Evolutionary conservation across 2,888 invertebrate genomes (phyloP), one percentile per base, ranked within the genome.

Genomic region (Galeopsomyia nigrocyanea): DNA sequence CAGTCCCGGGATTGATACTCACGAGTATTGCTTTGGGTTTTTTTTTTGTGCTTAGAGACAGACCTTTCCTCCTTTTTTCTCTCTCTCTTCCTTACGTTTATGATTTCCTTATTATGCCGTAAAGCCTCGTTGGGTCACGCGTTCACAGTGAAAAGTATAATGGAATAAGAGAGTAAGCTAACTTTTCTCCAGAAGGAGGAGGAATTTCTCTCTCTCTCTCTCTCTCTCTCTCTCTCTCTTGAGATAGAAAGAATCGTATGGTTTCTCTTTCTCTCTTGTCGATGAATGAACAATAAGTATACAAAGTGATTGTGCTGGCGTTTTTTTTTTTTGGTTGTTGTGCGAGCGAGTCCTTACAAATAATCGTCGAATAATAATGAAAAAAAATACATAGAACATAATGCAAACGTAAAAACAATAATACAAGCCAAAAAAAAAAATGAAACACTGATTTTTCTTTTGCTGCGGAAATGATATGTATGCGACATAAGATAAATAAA

Each of bases 1-100:
- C 61, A 61, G 22, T 56, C 47, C 3, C 47, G 46, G 50, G 50
- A 60, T 46, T 31, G 60, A 51, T 51, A 61, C 19, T 60, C 55
- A 57, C 57, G 58, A 39, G 39, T 68, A 72, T 72, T 72, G 72
- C 68, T 72, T 71, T 66, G 57, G 47, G 7, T 39, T 9, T 39
- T 39, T 13, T 50, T 57, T 57, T 56, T 17, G 17, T 46, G 63
- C 13, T 21, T 49, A 14, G 16, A 68, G 61, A 57, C 26, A 47
- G 47, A 68, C 67, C n/a, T 60, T 63, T 21, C 39, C 7, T 7
- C 13, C 7, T 7, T 39, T 7, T 39, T 7, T 39, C 10, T 39
- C 10, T 39, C 39, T 39, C 39, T 39, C 39, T 50, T n/a, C 17
- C 56, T 39, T 56, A 17, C 49, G 14, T 22, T 19, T 50, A 46